Base-by-base conservation (phyloP, 2,113 vertebrate genomes). In the Stomatorhinus ivindoensis region DNA sequence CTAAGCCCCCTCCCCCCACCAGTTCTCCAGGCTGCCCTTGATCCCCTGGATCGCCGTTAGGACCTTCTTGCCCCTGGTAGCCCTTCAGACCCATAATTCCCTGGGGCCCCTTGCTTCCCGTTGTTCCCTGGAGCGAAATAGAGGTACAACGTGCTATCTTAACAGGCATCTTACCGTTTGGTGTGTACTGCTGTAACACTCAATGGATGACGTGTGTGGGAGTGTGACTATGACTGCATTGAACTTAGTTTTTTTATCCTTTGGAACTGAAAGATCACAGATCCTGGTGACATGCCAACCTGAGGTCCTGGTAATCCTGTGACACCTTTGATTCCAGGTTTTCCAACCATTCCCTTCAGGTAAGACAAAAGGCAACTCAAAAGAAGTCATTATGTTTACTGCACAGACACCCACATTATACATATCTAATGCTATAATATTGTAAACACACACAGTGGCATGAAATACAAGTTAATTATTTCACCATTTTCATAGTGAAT, bases 271-370 rank as follows among this genome's bases (percentile, higher is more conserved):
- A 84, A 47, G 44, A 24, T 47, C 44, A 47, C 13, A n/a, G 82
- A 84, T 55, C 8, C n/a, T 21, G 7, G 27, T 2, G 44, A 42
- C 48, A 53, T n/a, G 94, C 96, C 95, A 92, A 97, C 97, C 91
- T 3, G 76, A 0, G 90, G 91, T 6, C 97, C 97, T 0, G 89
- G 91, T 4, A 92, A 95, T 86, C 97, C 97, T 0, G 48, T 2
- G 2, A 97, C 95, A 88, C 97, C 97, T 93, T 94, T 95, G 1
- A 58, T 86, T 55, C 97, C 97, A 0, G 89, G 91, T 0, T 93
- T 89, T 87, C 97, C 97, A 7, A 73, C 17, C 0, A 93, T 88
- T 42, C 97, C 97, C 97, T 98, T 65, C 0, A 87, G 58, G 55
- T 0, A 46, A n/a, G 91, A 0, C 61, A 73, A 27, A 44, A 73